phyloP scores from a whole-genome alignment of 2,888 invertebrate species.

The Epinotia ramella region DNA sequence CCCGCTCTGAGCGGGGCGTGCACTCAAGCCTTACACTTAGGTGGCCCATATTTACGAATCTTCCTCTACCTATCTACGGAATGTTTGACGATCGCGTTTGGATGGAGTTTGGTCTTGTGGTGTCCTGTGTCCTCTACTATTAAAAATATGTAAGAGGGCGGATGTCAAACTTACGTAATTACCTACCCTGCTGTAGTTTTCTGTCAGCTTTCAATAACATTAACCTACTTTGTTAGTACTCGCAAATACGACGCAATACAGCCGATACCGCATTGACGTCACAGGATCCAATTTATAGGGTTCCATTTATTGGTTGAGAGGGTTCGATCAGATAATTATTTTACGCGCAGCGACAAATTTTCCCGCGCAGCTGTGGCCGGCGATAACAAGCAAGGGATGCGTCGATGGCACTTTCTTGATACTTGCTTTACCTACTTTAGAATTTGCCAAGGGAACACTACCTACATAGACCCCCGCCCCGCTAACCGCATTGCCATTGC shows the following conservation, averaged over 20 bases:
- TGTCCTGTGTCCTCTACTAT: no score
- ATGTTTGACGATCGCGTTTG: no score
- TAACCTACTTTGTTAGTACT: conserved; percentile 11
- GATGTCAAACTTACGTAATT: no score
- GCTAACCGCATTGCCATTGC: no score
- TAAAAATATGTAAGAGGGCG: no score
- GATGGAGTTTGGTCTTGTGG: no score
- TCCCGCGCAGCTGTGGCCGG: conserved; percentile 77
- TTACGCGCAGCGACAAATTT: conserved; percentile 74
- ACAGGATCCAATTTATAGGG: conserved; percentile 72
- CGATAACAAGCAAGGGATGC: conserved; percentile 64
- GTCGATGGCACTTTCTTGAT: conserved; percentile 54
- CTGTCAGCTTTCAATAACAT: conserved; percentile 8
- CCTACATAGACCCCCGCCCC: no score
- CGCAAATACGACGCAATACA: conserved; percentile 7
- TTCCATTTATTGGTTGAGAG: conserved; percentile 74
- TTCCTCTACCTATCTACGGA: no score
- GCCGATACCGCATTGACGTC: conserved; percentile 66
- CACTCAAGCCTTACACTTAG: no score
- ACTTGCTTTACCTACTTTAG: conserved; percentile 48
- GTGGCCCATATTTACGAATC: no score
- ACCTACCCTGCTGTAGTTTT: background rate
- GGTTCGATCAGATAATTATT: conserved; percentile 79
- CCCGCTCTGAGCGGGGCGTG: no score
- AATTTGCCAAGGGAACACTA: background rate